phyloP scores from a whole-genome alignment of 2,888 invertebrate species.

The Drosophila greeni region DNA sequence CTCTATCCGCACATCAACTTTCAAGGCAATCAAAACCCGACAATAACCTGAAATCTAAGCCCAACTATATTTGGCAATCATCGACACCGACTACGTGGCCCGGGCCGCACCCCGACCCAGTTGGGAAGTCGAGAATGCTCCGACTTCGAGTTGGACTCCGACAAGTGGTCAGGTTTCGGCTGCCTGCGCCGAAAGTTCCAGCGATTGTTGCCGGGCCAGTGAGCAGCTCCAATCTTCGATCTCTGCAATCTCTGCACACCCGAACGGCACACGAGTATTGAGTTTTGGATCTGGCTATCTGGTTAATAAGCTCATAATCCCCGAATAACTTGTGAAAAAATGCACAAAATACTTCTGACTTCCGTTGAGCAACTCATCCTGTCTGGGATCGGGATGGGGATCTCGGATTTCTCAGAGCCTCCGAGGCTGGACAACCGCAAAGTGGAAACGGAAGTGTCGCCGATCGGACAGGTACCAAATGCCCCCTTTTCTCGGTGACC shows the following conservation, averaged over 20 bases:
- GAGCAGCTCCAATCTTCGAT: slow-evolving; percentile 25
- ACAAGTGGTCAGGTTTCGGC: slow-evolving; percentile 27
- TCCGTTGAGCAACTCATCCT: slow-evolving; percentile 60
- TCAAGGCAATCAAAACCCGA: slow-evolving; percentile 17
- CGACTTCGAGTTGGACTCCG: slow-evolving; percentile 1
- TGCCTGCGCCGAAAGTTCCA: slow-evolving; percentile 12
- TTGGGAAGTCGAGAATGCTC: slow-evolving; percentile 22
- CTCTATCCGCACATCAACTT: slow-evolving; percentile 21
- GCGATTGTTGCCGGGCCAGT: slow-evolving; percentile 41
- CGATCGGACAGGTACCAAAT: slow-evolving; percentile 39
- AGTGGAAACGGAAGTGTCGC: slow-evolving; percentile 75
- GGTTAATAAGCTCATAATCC: slow-evolving; percentile 30
- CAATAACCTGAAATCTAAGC: slow-evolving; percentile 39
- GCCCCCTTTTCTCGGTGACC: slow-evolving; percentile 61
- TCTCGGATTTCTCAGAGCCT: slow-evolving; percentile 51
- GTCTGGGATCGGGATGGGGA: slow-evolving; percentile 28
- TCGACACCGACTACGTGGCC: slow-evolving; percentile 14
- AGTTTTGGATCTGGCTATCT: slow-evolving; percentile 40
- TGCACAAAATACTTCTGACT: slow-evolving; percentile 51
- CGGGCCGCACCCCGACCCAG: slow-evolving; percentile 40
- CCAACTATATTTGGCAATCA: slow-evolving; percentile 39
- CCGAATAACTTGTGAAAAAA: slow-evolving; percentile 41
- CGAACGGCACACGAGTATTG: slow-evolving; percentile 51
- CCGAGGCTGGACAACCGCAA: slow-evolving; percentile 63
- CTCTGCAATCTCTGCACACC: slow-evolving; percentile 10